Base-by-base conservation (phyloP, 2,888 invertebrate genomes). In the Subacronicta megacephala region DNA sequence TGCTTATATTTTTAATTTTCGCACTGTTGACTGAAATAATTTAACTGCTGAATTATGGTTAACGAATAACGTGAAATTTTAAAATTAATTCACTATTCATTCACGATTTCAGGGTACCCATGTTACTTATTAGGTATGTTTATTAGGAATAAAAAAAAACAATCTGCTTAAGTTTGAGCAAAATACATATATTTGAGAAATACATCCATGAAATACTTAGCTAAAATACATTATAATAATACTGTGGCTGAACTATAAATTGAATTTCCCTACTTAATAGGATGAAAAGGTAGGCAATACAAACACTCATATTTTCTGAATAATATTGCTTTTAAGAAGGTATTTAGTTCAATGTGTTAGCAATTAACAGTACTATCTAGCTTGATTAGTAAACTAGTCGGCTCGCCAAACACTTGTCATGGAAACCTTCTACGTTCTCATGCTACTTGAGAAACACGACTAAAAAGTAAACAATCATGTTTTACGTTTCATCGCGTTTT, bases 331-430 rank as follows among this genome's bases (percentile, higher is more conserved):
- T 54, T 50, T 60, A 46, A 36, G 53, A 33, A 52, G 60, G 57
- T 74, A 69, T 73, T 64, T 65, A 62, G 55, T 49, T 59, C 62
- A 74, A 57, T 74, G 56, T 71, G 66, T 62, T 66, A 70, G 62
- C 72, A 76, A 69, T 76, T 76, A 66, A 63, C 76, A 62, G 58
- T 62, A 60, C 55, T 69, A 73, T 69, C 74, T 62, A 63, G 45
- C 50, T 53, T 61, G 71, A 70, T 74, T 73, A 74, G 69, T 62
- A 73, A 74, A 72, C 70, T 70, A 45, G 58, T 47, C 57, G 51
- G 47, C 54, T 62, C 42, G 55, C 66, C 72, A 77, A 71, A 71
- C 75, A 77, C 78, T 81, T 79, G 78, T 80, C 78, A 74, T 72
- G 55, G 73, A 59, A 74, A 55, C 75, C 56, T 54, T 60, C 71